phyloP scores from a whole-genome alignment of 1,140 invertebrate species.

The Limonius californicus region DNA sequence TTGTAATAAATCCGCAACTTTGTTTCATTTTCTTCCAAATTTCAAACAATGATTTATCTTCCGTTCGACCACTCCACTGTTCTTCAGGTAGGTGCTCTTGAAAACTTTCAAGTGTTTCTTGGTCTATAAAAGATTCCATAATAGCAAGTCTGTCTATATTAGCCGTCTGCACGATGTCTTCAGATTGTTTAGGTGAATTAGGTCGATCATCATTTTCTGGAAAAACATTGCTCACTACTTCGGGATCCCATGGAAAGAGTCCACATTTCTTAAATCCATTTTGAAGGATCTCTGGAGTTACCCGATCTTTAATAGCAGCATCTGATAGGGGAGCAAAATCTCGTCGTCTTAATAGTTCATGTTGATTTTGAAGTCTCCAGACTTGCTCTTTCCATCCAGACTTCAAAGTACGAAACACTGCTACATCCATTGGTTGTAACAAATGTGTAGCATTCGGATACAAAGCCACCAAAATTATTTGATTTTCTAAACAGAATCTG shows the following conservation, averaged over 20 bases:
- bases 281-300: background rate
- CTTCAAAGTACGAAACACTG: slow-evolving; percentile 27
- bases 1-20: background rate
- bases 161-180: too few relatives aligned
- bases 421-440: slow-evolving; percentile 35
- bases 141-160: background rate
- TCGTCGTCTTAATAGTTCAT: background rate
- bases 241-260: background rate
- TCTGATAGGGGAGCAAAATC: slow-evolving; percentile 3
- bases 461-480: slow-evolving; percentile 16
- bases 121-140: slow-evolving; percentile 1
- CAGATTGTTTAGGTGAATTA: background rate
- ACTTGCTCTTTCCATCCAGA: slow-evolving; percentile 7
- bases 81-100: background rate
- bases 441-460: slow-evolving; percentile 34
- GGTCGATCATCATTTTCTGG: background rate
- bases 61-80: background rate
- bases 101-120: background rate
- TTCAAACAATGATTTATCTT: slow-evolving; percentile 4
- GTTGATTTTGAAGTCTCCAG: background rate
- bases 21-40: slow-evolving; percentile 2
- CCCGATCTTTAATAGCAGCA: background rate
- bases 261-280: too few relatives aligned
- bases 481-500: slow-evolving; percentile 26
- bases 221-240: background rate